Base-by-base conservation (phyloP, 2,797 vertebrate species). In the Sebastes cheni region DNA sequence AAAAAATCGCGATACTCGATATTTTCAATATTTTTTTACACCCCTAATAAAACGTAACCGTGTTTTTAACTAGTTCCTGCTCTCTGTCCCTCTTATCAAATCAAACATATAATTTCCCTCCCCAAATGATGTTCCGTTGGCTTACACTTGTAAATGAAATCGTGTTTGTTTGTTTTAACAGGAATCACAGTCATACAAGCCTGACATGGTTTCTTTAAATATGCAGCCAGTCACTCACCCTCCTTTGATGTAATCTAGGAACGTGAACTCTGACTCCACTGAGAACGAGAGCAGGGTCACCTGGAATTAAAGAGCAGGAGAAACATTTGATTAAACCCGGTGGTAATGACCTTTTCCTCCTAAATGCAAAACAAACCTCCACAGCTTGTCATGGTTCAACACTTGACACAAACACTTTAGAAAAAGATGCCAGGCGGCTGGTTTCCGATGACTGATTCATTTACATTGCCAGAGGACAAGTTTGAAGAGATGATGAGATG, bases 211-310 rank as follows among this genome's bases (percentile, higher is more conserved):
- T 77, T 79, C 20, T 56, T 58, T 39, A 50, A 54, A 10, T 14
- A 36, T 75, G 30, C 46, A 71, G 46, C 66, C 10, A 4, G n/a
- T 42, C 32, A 94, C 98, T 98, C 93, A 99, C 98, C 98, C 98
- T 93, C 98, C 98, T 95, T 97, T 98, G 93, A 99, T 99, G 95
- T 98, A 99, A 92, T 99, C 98, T 39, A 99, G 96, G 93, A 99
- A 99, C 0, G 98, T 99, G 88, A 96, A 97, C 85, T 99, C 98
- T 0, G 98, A 97, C 89, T 99, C 98, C 93, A 98, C 97, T 0
- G 97, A 95, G 34, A 99, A 99, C 0, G 98, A 99, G 25, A 99
- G 96, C 83, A 99, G 93, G 0, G 98, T 99, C 83, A 99, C 98
- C 98, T 99, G 78, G 71, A 92, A 82, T 79, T 27, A 81, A 86